phyloP scores from a whole-genome alignment of 2,797 vertebrate species.

The Chrysocyon brachyurus region DNA sequence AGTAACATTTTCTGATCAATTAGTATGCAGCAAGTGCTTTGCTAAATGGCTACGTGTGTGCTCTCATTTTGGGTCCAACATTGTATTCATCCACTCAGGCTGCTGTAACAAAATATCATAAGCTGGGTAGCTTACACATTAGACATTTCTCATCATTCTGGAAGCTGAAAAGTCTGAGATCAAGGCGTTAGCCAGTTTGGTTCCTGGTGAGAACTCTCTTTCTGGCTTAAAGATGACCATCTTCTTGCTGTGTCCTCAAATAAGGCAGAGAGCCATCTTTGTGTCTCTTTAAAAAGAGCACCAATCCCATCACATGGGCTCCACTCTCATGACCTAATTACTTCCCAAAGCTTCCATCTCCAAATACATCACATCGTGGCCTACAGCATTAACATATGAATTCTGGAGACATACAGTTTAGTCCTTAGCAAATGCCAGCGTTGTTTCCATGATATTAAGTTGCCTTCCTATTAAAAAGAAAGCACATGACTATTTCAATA shows the following conservation, averaged over 20 bases:
- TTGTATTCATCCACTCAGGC: not conserved
- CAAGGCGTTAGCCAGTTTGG: not conserved
- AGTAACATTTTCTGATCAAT: not conserved
- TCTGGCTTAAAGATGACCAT: not conserved
- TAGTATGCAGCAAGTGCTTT: not conserved
- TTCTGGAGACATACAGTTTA: not conserved
- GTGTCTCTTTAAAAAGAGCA: not conserved
- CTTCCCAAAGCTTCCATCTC: not conserved
- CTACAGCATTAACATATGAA: not conserved
- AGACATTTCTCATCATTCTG: not conserved
- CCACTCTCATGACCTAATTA: not conserved
- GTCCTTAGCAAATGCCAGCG: not conserved
- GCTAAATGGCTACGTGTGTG: not conserved
- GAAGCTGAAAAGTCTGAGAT: not conserved
- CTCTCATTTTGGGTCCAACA: not conserved
- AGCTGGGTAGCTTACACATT: not conserved
- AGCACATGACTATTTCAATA: not conserved
- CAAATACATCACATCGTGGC: not conserved
- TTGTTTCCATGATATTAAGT: not conserved
- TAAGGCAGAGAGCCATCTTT: accelerated
- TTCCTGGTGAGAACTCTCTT: not conserved
- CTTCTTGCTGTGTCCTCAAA: not conserved
- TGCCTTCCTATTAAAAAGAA: not conserved
- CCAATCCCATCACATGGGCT: not conserved
- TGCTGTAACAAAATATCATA: not conserved